A percentile compares a stretch with the other conserved stretches of the same genome.
Evolutionary conservation across 2,888 invertebrate genomes (phyloP).

Genomic region (Eurytoma adleriae): DNA sequence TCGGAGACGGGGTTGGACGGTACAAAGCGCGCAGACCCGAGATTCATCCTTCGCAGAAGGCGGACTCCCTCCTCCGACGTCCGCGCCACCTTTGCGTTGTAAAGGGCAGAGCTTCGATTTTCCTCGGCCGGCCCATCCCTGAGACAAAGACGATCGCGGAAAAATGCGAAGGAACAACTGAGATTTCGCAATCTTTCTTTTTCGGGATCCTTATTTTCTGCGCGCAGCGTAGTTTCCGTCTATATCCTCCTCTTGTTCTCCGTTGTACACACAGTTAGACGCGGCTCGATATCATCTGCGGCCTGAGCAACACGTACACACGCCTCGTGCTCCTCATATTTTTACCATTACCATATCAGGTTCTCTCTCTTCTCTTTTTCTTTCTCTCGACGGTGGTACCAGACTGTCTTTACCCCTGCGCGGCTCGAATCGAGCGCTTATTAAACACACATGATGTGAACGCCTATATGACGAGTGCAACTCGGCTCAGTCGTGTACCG

Average conservation of each 20-base stretch:
- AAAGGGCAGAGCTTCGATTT: too few species aligned
- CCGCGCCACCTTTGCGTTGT: too few species aligned
- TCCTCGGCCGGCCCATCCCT: too few species aligned
- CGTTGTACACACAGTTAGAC: conserved; percentile 55
- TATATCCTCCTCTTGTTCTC: conserved; percentile 33
- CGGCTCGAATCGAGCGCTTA: conserved; percentile 6
- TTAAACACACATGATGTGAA: conserved; percentile 22
- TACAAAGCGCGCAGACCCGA: too few species aligned
- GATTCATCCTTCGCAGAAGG: too few species aligned
- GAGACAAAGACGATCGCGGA: too few species aligned
- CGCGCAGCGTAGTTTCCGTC: not conserved
- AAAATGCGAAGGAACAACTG: too few species aligned
- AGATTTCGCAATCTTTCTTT: not conserved
- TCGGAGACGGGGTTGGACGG: too few species aligned
- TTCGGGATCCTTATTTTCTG: not conserved
- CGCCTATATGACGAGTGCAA: not conserved
- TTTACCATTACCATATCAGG: conserved; percentile 68
- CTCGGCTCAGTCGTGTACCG: too few species aligned
- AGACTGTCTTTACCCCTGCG: not conserved
- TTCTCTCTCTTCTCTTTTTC: conserved; percentile 25
- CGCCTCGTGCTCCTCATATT: conserved; percentile 63
- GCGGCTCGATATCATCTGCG: conserved; percentile 64
- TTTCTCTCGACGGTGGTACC: not conserved
- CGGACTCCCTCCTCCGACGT: too few species aligned
- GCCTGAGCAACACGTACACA: conserved; percentile 29